A percentile compares a stretch with the other conserved stretches of the same genome.
Evolutionary conservation across 2,888 invertebrate genomes (phyloP).

Genomic region (Yponomeuta evonymella): DNA sequence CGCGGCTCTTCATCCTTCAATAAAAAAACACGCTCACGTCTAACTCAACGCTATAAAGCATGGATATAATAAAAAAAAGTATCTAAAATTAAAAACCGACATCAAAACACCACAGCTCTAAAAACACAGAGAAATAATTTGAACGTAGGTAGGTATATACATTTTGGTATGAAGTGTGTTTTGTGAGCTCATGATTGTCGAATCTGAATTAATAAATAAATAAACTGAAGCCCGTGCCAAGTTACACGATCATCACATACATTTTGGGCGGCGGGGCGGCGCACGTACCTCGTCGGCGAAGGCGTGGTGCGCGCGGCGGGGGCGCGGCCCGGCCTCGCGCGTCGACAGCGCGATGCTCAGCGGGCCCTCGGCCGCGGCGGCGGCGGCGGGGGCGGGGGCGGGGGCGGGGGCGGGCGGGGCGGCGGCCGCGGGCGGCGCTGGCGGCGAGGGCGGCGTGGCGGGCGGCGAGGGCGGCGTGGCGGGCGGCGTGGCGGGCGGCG

Average conservation of each 20-base stretch:
- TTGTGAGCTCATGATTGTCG: too few species aligned
- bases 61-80: too few species aligned
- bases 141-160: too few species aligned
- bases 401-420: conserved; percentile 25
- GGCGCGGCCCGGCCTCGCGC: conserved; percentile 26
- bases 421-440: conserved; percentile 13
- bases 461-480: conserved; percentile 29
- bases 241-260: too few species aligned
- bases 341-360: conserved; percentile 18
- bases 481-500: conserved; percentile 30
- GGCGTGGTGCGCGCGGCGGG: conserved; percentile 45
- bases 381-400: not conserved
- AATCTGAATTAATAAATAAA: too few species aligned
- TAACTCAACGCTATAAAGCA: too few species aligned
- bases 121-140: too few species aligned
- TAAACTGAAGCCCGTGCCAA: too few species aligned
- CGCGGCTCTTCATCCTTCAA: conserved; percentile 4
- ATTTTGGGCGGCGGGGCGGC: not conserved
- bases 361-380: conserved; percentile 19
- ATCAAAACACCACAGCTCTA: too few species aligned
- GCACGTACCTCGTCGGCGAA: conserved; percentile 37
- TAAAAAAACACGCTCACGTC: too few species aligned
- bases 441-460: not conserved
- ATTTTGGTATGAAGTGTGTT: too few species aligned
- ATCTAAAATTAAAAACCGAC: too few species aligned